Evolutionary conservation across 2,888 invertebrate genomes (phyloP).

Genomic region (Melangyna quadrimaculata): DNA sequence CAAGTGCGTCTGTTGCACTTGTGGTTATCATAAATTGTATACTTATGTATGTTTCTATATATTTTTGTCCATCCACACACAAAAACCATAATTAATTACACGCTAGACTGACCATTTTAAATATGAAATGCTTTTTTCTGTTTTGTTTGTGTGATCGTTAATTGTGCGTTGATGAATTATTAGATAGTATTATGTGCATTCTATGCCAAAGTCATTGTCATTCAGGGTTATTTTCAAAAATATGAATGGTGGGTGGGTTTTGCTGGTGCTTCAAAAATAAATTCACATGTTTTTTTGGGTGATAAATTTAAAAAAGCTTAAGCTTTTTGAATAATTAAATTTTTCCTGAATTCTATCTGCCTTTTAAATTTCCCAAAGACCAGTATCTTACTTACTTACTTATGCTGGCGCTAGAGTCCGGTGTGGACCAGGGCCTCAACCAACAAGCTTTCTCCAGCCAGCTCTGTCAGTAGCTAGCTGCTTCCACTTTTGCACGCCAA

Average conservation of each 20-base stretch:
- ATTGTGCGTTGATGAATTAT: conserved; percentile 11
- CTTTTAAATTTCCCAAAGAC: too few species aligned
- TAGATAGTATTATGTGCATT: background rate
- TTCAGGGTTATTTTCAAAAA: conserved; percentile 13
- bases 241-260: background rate
- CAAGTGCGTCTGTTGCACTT: conserved; percentile 31
- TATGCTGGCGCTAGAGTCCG: too few species aligned
- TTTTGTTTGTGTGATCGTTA: background rate
- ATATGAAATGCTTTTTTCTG: background rate
- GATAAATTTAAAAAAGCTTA: background rate
- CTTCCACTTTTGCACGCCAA: too few species aligned
- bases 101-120: conserved; percentile 4
- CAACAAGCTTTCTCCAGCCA: too few species aligned
- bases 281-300: background rate
- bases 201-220: conserved; percentile 23
- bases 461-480: too few species aligned
- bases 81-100: conserved; percentile 20
- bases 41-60: background rate
- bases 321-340: background rate
- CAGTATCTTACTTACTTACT: too few species aligned
- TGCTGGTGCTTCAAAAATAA: background rate
- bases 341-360: background rate
- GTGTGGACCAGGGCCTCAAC: too few species aligned
- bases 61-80: background rate
- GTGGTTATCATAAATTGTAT: conserved; percentile 4